These are phyloP conservation scores for Varanus salvator DNA, from an alignment of 2,113 vertebrate species.

Conservation along the genomic window DNA sequence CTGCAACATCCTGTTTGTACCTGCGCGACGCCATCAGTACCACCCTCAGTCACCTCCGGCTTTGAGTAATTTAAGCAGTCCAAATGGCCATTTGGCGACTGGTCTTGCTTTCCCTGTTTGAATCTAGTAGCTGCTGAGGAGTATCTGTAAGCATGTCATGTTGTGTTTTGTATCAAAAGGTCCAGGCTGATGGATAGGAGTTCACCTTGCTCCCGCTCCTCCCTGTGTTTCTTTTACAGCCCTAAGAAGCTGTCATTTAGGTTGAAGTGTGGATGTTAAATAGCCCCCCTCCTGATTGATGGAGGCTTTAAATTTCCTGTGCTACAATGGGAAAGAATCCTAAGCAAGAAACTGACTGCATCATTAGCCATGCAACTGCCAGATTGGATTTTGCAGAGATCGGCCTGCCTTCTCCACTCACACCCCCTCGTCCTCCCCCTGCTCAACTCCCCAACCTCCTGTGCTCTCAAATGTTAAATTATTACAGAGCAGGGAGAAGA, in stretches of 20 bases:
- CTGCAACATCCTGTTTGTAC: not conserved
- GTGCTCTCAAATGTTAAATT: conserved; percentile 9
- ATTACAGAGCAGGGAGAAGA: not conserved
- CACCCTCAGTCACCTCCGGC: not conserved
- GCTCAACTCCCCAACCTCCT: not conserved
- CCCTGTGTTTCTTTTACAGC: not conserved
- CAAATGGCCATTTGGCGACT: not conserved
- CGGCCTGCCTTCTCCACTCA: not conserved
- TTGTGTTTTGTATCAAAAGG: not conserved
- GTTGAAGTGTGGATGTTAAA: conserved; percentile 5
- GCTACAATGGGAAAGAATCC: conserved; percentile 1
- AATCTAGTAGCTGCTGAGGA: conserved; percentile 2
- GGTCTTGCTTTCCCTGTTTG: not conserved
- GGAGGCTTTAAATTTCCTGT: not conserved
- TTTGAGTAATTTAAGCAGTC: not conserved
- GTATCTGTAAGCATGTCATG: not conserved
- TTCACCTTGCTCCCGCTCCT: not conserved
- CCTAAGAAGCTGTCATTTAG: conserved; percentile 7
- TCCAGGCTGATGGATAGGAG: conserved; percentile 4
- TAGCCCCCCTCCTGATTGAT: not conserved
- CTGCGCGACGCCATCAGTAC: too few species aligned
- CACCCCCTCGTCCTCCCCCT: not conserved
- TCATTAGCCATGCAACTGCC: conserved; percentile 1
- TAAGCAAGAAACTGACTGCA: not conserved
- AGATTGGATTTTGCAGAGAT: not conserved